Percentiles rank a stretch among this genome's conserved stretches.
These are phyloP conservation scores for Canis aureus DNA, from an alignment of 2,113 vertebrate species.

Conservation along the genomic window DNA sequence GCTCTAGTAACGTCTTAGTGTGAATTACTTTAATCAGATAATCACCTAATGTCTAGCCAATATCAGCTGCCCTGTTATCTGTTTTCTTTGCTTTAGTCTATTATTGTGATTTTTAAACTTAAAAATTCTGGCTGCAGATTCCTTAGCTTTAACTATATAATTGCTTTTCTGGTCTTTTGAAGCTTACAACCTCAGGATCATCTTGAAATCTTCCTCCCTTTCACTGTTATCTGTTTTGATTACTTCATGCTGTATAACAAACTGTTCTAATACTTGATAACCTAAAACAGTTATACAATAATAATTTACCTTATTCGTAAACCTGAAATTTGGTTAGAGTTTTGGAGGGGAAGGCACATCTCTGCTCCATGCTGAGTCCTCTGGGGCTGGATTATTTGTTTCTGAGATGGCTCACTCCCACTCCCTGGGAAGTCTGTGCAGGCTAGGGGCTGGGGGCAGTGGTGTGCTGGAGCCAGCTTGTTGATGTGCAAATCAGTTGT, in stretches of 20 bases:
- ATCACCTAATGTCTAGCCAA: constrained; percentile 24
- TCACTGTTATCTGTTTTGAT: constrained; percentile 2
- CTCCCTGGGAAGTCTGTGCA: background rate
- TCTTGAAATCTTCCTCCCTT: background rate
- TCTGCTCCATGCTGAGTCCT: background rate
- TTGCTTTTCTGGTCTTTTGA: background rate
- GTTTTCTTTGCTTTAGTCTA: constrained; percentile 12
- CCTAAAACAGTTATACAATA: background rate
- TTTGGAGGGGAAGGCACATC: background rate
- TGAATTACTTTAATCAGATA: constrained; percentile 59
- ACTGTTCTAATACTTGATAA: background rate
- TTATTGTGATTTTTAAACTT: constrained; percentile 36
- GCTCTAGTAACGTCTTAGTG: background rate
- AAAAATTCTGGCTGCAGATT: background rate
- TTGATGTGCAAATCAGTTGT: background rate
- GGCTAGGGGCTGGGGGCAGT: background rate
- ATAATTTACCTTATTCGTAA: background rate
- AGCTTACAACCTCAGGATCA: background rate
- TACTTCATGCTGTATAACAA: constrained; percentile 13
- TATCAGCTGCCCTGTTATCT: background rate
- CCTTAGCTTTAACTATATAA: constrained; percentile 8
- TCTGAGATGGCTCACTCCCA: background rate
- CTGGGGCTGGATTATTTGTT: background rate
- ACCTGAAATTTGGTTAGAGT: background rate
- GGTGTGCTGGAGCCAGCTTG: background rate